Conservation (phyloP, 1,140 invertebrate species). For the Akabosia matsudoensis region DNA sequence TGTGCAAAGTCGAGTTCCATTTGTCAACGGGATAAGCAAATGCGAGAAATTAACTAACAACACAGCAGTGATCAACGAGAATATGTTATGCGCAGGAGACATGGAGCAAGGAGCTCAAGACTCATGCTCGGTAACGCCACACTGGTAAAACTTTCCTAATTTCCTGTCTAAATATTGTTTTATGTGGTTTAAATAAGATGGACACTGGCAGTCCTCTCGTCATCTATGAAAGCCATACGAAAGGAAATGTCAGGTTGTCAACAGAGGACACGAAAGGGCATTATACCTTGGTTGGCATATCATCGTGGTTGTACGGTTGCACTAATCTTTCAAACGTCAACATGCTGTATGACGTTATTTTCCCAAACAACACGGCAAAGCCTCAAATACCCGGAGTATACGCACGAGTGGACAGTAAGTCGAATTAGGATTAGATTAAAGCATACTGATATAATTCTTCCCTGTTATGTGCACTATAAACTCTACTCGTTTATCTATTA, state of each 20-base stretch:
- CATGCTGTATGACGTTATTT: conserved; percentile 30
- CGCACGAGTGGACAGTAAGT: no score
- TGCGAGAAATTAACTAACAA: background rate
- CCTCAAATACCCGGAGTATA: conserved; percentile 52
- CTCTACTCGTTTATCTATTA: no score
- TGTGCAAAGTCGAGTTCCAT: background rate
- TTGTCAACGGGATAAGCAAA: background rate
- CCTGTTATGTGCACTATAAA: no score
- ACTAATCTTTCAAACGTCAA: conserved; percentile 14
- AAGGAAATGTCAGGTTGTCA: background rate
- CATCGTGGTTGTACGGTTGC: background rate
- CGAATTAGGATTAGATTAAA: no score
- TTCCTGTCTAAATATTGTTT: background rate
- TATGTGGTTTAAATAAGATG: background rate
- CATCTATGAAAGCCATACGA: background rate
- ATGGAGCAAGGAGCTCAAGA: background rate
- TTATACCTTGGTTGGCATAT: background rate
- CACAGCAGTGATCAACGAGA: background rate
- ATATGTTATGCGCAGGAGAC: background rate
- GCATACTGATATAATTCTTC: no score
- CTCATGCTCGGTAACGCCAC: background rate
- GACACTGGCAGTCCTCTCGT: background rate
- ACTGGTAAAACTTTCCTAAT: background rate
- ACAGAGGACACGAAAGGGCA: background rate
- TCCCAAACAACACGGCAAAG: conserved; percentile 36